Percentiles rank a stretch among this genome's conserved stretches.
Evolutionary conservation across 2,113 vertebrate genomes (phyloP).

Genomic region (Macroglossus sobrinus): DNA sequence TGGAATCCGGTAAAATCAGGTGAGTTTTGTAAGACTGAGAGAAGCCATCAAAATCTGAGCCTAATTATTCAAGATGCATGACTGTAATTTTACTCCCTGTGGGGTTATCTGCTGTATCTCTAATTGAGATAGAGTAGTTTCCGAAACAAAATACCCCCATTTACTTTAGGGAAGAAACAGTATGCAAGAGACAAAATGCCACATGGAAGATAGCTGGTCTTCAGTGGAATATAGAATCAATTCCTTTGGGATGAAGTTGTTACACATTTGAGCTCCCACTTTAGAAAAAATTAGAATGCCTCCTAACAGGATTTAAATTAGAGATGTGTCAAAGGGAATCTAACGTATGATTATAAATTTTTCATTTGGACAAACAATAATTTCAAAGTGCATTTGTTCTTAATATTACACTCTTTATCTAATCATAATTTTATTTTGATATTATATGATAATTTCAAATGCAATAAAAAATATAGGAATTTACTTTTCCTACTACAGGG

Average conservation of each 20-base stretch:
- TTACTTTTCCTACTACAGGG: not conserved
- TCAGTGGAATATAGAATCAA: not conserved
- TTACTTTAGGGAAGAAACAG: not conserved
- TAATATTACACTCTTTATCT: not conserved
- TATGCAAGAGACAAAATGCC: not conserved
- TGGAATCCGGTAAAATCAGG: not conserved
- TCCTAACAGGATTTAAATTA: not conserved
- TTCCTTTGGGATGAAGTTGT: not conserved
- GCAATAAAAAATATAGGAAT: not conserved
- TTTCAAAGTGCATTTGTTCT: not conserved
- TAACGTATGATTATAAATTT: not conserved
- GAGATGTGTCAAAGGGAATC: not conserved
- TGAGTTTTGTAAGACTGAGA: not conserved
- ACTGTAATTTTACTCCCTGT: not conserved
- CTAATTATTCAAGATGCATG: not conserved
- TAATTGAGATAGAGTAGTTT: not conserved
- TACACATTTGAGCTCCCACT: not conserved
- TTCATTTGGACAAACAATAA: not conserved
- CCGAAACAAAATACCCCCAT: not conserved
- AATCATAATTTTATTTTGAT: not conserved
- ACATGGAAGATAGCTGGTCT: not conserved
- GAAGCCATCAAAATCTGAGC: not conserved
- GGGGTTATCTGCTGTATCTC: not conserved
- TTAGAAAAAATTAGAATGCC: not conserved
- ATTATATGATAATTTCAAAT: not conserved